A percentile compares a stretch with the other conserved stretches of the same genome.
These are phyloP conservation scores for Vicugna pacos DNA, from an alignment of 2,113 vertebrate genomes.

Conservation along the genomic window DNA sequence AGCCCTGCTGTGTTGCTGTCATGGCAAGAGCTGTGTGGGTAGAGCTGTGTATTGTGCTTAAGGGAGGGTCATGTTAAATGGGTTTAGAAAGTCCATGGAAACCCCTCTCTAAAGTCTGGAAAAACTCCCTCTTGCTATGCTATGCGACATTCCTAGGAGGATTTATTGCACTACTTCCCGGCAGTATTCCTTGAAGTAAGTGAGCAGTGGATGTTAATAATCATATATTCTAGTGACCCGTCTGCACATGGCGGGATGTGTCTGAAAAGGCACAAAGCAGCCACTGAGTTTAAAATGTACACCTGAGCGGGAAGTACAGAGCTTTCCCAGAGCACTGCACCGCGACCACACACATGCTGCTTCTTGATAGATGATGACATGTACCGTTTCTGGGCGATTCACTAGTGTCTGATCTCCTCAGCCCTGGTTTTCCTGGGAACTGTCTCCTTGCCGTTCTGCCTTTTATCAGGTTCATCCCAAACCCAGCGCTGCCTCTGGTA, in stretches of 20 bases:
- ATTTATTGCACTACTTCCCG: constrained; percentile 21
- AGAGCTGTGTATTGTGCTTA: too few species aligned
- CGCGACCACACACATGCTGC: not conserved
- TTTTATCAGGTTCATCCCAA: not conserved
- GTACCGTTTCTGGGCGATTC: not conserved
- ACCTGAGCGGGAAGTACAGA: not conserved
- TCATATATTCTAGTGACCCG: not conserved
- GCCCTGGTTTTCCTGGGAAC: not conserved
- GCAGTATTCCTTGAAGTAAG: constrained; percentile 17
- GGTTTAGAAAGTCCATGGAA: not conserved
- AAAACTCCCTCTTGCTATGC: not conserved
- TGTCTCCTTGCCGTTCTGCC: not conserved
- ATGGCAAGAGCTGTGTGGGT: not conserved
- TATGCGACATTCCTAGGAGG: not conserved
- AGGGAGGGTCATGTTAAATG: not conserved
- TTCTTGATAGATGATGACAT: not conserved
- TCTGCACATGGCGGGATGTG: not conserved
- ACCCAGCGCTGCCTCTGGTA: not conserved
- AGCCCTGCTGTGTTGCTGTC: not conserved
- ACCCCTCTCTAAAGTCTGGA: not conserved
- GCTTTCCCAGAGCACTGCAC: not conserved
- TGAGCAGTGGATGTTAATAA: not conserved
- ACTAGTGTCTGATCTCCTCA: not conserved
- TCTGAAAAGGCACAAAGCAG: not conserved
- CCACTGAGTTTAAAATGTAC: not conserved